Conservation (phyloP, 2,113 vertebrate species). For the Cebidichthys violaceus region DNA sequence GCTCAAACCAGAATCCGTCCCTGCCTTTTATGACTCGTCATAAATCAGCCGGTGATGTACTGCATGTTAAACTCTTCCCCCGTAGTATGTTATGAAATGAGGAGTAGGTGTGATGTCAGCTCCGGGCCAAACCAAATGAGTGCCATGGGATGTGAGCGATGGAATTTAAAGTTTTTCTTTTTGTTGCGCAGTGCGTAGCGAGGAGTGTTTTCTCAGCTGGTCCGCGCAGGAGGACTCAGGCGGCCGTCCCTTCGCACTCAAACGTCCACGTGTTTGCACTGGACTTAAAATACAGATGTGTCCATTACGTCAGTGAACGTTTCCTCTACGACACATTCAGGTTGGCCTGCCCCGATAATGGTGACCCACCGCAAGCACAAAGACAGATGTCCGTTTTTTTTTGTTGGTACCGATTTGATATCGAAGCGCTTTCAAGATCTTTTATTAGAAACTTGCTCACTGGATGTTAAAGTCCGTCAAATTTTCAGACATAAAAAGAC, state of each 20-base stretch:
- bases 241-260: constrained; percentile 42
- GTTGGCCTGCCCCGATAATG: constrained; percentile 25
- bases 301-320: constrained; percentile 61
- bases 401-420: constrained; percentile 24
- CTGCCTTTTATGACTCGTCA: constrained; percentile 41
- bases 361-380: constrained; percentile 54
- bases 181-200: constrained; percentile 25
- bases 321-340: constrained; percentile 34
- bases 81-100: constrained; percentile 48
- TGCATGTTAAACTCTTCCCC: constrained; percentile 42
- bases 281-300: constrained; percentile 65
- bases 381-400: constrained; percentile 55
- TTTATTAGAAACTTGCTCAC: constrained; percentile 48
- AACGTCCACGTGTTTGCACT: constrained; percentile 56
- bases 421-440: constrained; percentile 46
- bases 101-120: constrained; percentile 63
- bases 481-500: constrained; percentile 57
- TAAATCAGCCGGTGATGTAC: constrained; percentile 58
- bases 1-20: constrained; percentile 16
- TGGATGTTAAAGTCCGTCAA: constrained; percentile 52
- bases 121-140: constrained; percentile 56
- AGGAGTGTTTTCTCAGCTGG: constrained; percentile 76
- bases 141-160: constrained; percentile 42
- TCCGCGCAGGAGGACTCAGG: constrained; percentile 51
- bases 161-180: constrained; percentile 45